phyloP scores from a whole-genome alignment of 2,888 invertebrate species.

The Acronicta aceris region DNA sequence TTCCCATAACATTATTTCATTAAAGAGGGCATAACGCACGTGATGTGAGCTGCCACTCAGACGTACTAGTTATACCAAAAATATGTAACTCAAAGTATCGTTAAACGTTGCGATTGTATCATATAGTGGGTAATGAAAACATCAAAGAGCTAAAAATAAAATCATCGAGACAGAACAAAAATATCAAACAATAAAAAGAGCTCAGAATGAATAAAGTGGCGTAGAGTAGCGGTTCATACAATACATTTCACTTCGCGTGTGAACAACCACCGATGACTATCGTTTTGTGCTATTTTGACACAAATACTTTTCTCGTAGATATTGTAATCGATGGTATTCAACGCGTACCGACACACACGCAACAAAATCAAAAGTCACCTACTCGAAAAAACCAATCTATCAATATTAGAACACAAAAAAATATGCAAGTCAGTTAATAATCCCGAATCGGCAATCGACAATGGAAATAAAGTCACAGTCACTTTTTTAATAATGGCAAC shows the following conservation, averaged over 20 bases:
- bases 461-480: conserved; percentile 89
- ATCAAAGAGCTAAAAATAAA: conserved; percentile 67
- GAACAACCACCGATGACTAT: conserved; percentile 79
- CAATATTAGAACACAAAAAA: conserved; percentile 89
- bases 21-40: conserved; percentile 59
- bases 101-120: conserved; percentile 38
- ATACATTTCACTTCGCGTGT: conserved; percentile 79
- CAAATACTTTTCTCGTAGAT: conserved; percentile 76
- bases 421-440: conserved; percentile 90
- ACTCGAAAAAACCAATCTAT: conserved; percentile 88
- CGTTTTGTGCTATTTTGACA: conserved; percentile 82
- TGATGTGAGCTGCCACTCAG: conserved; percentile 37
- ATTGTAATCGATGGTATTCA: conserved; percentile 79
- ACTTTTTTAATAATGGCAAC: conserved; percentile 89
- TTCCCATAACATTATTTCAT: conserved; percentile 75
- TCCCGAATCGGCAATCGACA: conserved; percentile 88
- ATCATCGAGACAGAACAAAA: conserved; percentile 65
- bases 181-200: conserved; percentile 65
- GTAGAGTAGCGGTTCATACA: conserved; percentile 68
- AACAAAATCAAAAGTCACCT: conserved; percentile 81
- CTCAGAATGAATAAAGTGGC: conserved; percentile 70
- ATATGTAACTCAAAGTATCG: conserved; percentile 15
- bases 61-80: conserved; percentile 19
- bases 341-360: conserved; percentile 68
- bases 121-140: conserved; percentile 66